Evolutionary conservation across 2,113 vertebrate species (phyloP).

Genomic region (Chamaetylas fuelleborni): DNA sequence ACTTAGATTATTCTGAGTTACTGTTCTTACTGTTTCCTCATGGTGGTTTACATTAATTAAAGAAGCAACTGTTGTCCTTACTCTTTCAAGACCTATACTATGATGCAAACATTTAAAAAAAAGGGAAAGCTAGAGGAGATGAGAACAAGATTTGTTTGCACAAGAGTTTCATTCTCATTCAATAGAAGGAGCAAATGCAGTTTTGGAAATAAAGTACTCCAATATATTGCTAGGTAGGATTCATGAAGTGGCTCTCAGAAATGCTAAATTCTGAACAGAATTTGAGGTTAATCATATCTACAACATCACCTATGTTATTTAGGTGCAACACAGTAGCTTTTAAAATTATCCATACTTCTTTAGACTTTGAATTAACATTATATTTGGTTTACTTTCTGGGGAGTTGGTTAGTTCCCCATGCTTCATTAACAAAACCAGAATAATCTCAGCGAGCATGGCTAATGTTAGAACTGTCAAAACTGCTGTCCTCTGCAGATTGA

Average conservation of each 20-base stretch:
- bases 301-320: background rate
- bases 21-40: background rate
- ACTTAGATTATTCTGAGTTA: background rate
- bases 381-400: background rate
- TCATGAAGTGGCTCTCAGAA: background rate
- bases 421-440: background rate
- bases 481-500: background rate
- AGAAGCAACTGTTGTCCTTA: background rate
- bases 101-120: background rate
- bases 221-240: background rate
- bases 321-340: background rate
- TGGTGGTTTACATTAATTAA: rapidly evolving
- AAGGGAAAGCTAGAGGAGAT: background rate
- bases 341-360: background rate
- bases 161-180: background rate
- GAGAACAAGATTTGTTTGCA: background rate
- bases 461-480: background rate
- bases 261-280: background rate
- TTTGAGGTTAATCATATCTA: background rate
- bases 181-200: background rate
- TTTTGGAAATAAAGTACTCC: background rate
- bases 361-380: background rate
- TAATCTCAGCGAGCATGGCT: background rate
- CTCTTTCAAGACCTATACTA: background rate
- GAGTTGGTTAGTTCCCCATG: background rate